Evolutionary conservation across 1,140 invertebrate genomes (phyloP).

Genomic region (Proctacanthus coquilletti): DNA sequence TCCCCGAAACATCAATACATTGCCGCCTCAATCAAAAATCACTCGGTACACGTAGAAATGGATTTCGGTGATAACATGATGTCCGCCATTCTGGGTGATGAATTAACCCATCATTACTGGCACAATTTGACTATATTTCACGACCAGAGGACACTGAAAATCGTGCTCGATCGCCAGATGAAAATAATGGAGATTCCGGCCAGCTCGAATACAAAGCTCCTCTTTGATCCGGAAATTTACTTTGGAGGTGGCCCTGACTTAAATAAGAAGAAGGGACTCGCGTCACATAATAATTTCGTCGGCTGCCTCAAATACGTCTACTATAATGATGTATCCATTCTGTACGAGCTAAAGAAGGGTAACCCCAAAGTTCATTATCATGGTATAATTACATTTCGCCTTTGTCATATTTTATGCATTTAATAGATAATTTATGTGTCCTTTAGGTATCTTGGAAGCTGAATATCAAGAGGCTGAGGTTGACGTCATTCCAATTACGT

Average conservation of each 20-base stretch:
- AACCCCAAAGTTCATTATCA: slow-evolving; percentile 73
- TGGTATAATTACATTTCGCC: slow-evolving; percentile 29
- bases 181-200: slow-evolving; percentile 53
- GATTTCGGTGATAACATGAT: slow-evolving; percentile 67
- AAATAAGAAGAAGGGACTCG: slow-evolving; percentile 56
- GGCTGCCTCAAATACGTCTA: slow-evolving; percentile 84
- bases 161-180: slow-evolving; percentile 57
- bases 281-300: slow-evolving; percentile 61
- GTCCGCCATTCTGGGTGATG: slow-evolving; percentile 46
- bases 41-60: slow-evolving; percentile 61
- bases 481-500: slow-evolving; percentile 78
- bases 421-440: no score
- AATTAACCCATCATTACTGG: slow-evolving; percentile 62
- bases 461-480: slow-evolving; percentile 72
- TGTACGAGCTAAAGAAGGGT: slow-evolving; percentile 68
- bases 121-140: slow-evolving; percentile 80
- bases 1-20: slow-evolving; percentile 68
- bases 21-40: slow-evolving; percentile 62
- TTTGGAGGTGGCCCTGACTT: slow-evolving; percentile 72
- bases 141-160: slow-evolving; percentile 48
- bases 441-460: slow-evolving; percentile 53
- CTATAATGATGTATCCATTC: slow-evolving; percentile 79
- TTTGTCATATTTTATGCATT: no score
- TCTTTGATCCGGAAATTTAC: slow-evolving; percentile 86
- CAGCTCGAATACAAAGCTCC: slow-evolving; percentile 51